These are phyloP conservation scores for Cheirogaleus major DNA, from an alignment of 2,797 vertebrate genomes.

Conservation along the genomic window DNA sequence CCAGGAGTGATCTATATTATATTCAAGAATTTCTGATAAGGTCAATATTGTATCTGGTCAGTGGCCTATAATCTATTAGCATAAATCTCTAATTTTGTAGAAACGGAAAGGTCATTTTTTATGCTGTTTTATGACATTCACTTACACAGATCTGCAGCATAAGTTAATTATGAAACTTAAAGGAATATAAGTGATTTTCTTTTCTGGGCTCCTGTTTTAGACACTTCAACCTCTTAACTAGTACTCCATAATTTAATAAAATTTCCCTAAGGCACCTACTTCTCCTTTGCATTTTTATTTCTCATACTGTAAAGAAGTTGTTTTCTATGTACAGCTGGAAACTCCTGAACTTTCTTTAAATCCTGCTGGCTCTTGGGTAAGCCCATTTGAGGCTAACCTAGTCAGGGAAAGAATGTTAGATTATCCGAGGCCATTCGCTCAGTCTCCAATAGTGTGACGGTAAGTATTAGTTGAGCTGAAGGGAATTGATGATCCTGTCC, in stretches of 20 bases:
- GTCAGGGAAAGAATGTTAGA: conserved; percentile 9
- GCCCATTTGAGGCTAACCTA: neutral
- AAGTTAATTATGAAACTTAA: neutral
- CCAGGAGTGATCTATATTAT: neutral
- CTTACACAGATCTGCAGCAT: neutral
- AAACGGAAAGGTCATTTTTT: conserved; percentile 7
- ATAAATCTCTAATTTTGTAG: neutral
- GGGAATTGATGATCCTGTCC: conserved; percentile 41
- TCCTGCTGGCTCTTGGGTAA: neutral
- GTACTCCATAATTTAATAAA: neutral
- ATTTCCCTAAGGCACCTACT: neutral
- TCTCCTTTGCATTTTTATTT: neutral
- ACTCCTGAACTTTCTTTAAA: neutral
- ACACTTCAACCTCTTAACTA: neutral
- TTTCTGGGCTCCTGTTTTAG: neutral
- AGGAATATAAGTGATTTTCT: neutral
- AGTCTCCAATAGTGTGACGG: neutral
- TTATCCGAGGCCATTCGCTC: neutral
- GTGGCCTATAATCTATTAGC: neutral
- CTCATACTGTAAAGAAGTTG: neutral
- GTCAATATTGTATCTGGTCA: neutral
- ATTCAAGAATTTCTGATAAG: neutral
- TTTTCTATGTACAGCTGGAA: neutral
- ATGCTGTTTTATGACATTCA: neutral
- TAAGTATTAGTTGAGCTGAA: conserved; percentile 19